Evolutionary conservation across 2,113 vertebrate genomes (phyloP).

Genomic region (Dipodomys spectabilis): DNA sequence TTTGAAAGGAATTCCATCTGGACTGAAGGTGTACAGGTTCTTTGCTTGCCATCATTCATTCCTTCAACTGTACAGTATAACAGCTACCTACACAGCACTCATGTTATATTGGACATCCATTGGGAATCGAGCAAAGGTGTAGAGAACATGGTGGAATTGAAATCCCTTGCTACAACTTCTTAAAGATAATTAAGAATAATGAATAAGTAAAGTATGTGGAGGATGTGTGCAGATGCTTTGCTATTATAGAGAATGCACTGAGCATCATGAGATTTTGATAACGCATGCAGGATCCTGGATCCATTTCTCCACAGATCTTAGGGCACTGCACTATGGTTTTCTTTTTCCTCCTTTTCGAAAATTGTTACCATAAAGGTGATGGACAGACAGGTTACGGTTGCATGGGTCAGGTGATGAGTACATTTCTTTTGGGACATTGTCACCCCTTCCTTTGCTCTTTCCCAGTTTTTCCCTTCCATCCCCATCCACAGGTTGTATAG

Average conservation of each 20-base stretch:
- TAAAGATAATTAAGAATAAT: no score
- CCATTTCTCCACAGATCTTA: neutral
- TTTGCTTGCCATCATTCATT: neutral
- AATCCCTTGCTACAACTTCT: no score
- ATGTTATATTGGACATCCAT: neutral
- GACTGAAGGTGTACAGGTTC: neutral
- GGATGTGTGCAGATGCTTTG: neutral
- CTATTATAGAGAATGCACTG: neutral
- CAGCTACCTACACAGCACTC: neutral
- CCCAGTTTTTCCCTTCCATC: no score
- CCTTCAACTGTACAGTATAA: neutral
- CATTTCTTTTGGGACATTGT: no score
- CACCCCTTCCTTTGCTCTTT: no score
- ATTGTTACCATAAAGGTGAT: no score
- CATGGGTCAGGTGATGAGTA: no score
- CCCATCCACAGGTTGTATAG: no score
- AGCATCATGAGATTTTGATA: neutral
- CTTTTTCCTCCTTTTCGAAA: neutral
- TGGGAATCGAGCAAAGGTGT: no score
- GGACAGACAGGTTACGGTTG: no score
- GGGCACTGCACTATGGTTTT: neutral
- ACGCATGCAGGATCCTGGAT: neutral
- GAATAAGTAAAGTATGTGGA: neutral
- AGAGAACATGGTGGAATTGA: no score
- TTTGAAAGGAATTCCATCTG: neutral